Evolutionary conservation across 1,140 invertebrate species (phyloP).

Genomic region (Anastrepha ludens): DNA sequence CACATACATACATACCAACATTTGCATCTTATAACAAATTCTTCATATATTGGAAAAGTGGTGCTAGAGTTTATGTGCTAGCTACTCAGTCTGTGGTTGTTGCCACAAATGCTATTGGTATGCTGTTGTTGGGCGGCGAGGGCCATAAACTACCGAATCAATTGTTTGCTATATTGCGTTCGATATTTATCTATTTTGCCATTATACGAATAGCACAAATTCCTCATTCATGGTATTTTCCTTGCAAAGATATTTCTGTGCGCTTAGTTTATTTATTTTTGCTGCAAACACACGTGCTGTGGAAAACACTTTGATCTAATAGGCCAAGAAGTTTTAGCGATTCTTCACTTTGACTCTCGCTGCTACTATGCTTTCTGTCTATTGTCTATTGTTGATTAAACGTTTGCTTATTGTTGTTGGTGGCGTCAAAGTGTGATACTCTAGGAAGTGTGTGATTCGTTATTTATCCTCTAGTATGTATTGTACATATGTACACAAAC

Average conservation of each 20-base stretch:
- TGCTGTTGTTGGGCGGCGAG: neutral
- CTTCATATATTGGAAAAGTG: no score
- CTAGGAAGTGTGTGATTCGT: neutral
- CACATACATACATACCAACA: no score
- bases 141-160: neutral
- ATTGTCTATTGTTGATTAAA: neutral
- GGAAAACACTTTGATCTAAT: slow-evolving; percentile 40
- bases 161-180: neutral
- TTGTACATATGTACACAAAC: no score
- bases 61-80: neutral
- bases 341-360: neutral
- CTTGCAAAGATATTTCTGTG: neutral
- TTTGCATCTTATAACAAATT: no score
- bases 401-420: neutral
- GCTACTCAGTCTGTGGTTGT: neutral
- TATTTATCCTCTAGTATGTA: neutral
- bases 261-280: neutral
- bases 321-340: slow-evolving; percentile 3
- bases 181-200: neutral
- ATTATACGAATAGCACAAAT: neutral
- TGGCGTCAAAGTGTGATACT: neutral
- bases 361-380: neutral
- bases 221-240: neutral
- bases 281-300: neutral
- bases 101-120: neutral